phyloP scores from a whole-genome alignment of 1,140 invertebrate genomes.

The Drosophila yakuba region DNA sequence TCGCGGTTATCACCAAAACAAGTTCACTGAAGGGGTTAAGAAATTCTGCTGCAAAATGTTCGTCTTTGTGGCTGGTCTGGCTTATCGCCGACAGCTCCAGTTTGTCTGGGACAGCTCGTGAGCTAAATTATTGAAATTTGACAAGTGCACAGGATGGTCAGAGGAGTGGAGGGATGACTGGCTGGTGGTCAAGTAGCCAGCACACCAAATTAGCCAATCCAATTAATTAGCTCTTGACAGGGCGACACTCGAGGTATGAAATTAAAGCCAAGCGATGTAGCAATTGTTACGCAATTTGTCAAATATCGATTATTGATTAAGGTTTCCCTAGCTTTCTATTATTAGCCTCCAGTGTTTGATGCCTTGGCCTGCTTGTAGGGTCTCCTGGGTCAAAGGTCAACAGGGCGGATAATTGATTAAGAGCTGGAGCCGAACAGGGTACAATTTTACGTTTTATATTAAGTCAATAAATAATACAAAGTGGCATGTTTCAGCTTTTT shows the following conservation, averaged over 20 bases:
- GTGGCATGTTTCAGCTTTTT: no score
- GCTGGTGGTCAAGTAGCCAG: conserved; percentile 56
- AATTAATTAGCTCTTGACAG: conserved; percentile 68
- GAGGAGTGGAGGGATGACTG: background rate
- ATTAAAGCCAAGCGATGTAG: conserved; percentile 58
- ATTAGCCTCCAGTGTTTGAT: conserved; percentile 38
- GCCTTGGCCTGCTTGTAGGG: conserved; percentile 37
- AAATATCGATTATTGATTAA: conserved; percentile 75
- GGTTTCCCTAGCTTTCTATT: conserved; percentile 48
- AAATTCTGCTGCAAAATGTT: conserved; percentile 39
- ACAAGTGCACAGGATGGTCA: conserved; percentile 29
- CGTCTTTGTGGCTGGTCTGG: conserved; percentile 53
- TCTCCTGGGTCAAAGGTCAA: conserved; percentile 49
- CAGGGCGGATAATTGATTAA: background rate
- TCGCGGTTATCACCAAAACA: conserved; percentile 10
- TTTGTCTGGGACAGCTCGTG: conserved; percentile 57
- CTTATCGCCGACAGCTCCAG: conserved; percentile 60
- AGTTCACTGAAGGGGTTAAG: conserved; percentile 27
- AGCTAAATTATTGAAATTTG: conserved; percentile 69
- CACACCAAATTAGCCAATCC: conserved; percentile 49
- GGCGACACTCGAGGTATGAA: conserved; percentile 48
- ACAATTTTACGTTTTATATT: background rate
- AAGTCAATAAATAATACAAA: background rate
- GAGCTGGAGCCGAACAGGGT: background rate
- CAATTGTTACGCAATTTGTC: conserved; percentile 66